phyloP scores from a whole-genome alignment of 2,113 vertebrate genomes.

The Otocyon megalotis region DNA sequence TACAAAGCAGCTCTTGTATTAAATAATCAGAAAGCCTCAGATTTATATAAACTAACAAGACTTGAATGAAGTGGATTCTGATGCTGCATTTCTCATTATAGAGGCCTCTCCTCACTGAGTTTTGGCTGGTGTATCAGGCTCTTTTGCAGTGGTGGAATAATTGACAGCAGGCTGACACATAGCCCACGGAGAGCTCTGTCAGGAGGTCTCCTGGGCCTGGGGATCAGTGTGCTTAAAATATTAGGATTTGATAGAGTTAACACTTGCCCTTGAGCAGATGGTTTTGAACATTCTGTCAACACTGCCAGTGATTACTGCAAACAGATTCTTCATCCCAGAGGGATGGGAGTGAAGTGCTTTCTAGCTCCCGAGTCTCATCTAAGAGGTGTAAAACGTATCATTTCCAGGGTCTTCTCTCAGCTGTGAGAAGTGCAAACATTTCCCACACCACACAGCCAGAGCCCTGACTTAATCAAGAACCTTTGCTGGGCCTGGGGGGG shows the following conservation, averaged over 20 bases:
- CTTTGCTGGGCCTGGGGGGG: background rate
- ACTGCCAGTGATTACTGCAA: constrained; percentile 94
- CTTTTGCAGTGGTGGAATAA: constrained; percentile 82
- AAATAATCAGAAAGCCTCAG: background rate
- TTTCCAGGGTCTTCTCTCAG: constrained; percentile 59
- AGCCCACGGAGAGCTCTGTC: constrained; percentile 87
- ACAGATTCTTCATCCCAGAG: constrained; percentile 95
- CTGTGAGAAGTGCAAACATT: background rate
- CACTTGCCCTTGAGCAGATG: constrained; percentile 95
- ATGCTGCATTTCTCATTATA: constrained; percentile 56
- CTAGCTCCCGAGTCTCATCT: constrained; percentile 77
- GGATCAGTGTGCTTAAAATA: constrained; percentile 96
- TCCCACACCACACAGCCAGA: background rate
- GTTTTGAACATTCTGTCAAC: constrained; percentile 96
- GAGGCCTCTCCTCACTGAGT: constrained; percentile 76
- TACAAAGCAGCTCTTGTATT: background rate
- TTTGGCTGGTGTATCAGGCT: constrained; percentile 68
- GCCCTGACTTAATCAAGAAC: constrained; percentile 19
- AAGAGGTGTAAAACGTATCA: constrained; percentile 57
- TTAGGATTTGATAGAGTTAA: constrained; percentile 93
- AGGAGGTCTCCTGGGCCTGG: constrained; percentile 89
- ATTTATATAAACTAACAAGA: background rate
- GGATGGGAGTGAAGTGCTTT: constrained; percentile 87
- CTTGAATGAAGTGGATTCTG: background rate
- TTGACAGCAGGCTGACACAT: constrained; percentile 85